These are phyloP conservation scores for Orius insidiosus DNA, from an alignment of 1,140 invertebrate genomes.

Conservation along the genomic window DNA sequence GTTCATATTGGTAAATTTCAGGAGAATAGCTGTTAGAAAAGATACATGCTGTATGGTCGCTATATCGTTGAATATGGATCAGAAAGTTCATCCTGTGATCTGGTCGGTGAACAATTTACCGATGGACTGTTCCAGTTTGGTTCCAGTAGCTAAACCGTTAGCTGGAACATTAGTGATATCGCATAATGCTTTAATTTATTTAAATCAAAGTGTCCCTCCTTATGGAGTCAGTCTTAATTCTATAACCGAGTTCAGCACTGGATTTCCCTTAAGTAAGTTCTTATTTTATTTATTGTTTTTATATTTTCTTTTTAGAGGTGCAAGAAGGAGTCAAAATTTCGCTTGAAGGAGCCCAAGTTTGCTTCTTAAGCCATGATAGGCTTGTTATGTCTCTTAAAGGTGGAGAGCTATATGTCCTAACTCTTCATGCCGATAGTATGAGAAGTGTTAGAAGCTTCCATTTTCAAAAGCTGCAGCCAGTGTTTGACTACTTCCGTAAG, in stretches of 20 bases:
- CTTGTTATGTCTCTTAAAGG: slow-evolving; percentile 83
- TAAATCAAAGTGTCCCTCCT: slow-evolving; percentile 95
- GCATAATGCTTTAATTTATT: slow-evolving; percentile 81
- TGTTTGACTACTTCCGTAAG: slow-evolving; percentile 89
- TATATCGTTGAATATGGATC: slow-evolving; percentile 89
- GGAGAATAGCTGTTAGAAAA: slow-evolving; percentile 77
- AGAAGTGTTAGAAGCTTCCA: slow-evolving; percentile 83
- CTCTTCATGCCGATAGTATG: slow-evolving; percentile 85
- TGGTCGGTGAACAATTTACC: slow-evolving; percentile 88
- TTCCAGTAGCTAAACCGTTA: slow-evolving; percentile 81
- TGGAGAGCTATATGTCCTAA: slow-evolving; percentile 91
- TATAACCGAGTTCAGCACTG: slow-evolving; percentile 70
- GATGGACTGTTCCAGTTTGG: slow-evolving; percentile 75
- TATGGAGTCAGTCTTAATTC: slow-evolving; percentile 91
- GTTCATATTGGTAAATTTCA: too few species aligned
- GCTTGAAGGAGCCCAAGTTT: slow-evolving; percentile 74
- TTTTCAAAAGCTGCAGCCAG: slow-evolving; percentile 89
- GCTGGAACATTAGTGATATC: slow-evolving; percentile 87
- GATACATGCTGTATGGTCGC: slow-evolving; percentile 94
- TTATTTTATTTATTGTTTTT: slow-evolving; percentile 12
- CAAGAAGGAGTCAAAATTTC: slow-evolving; percentile 80
- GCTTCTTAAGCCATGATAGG: slow-evolving; percentile 71
- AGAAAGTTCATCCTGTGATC: slow-evolving; percentile 89
- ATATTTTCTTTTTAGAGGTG: slow-evolving; percentile 34
- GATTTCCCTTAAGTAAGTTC: slow-evolving; percentile 53